Base-by-base conservation (phyloP, 92 coral and sea anemone species). In the Bergia sp. region DNA sequence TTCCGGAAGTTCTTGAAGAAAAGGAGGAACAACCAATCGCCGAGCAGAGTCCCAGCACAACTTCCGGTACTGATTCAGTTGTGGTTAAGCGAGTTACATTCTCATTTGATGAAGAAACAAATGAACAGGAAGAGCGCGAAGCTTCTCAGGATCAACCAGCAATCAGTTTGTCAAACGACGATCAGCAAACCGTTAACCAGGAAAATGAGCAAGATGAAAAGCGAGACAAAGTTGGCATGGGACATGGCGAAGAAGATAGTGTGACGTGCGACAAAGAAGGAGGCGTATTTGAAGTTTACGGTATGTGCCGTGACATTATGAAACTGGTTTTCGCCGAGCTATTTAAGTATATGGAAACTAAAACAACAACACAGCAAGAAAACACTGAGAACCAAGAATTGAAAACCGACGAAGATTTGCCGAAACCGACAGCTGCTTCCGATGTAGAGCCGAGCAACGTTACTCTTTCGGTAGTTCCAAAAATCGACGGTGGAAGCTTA, bases 61-160 rank as follows among this genome's bases (percentile, higher is more conserved):
- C 79, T 72, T 84, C 87, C 36, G 67, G 36, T 21, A 61, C 86
- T 37, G 79, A 23, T 50, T 47, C 10, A 23, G 21, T 37, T 45
- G 55, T 43, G 20, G 61, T 84, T 15, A 84, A 84, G 29, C 87
- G 87, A 7, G 87, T 84, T 71, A 84, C 87, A 7, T 84, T 84
- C 67, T 71, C 64, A 4, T 50, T 84, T 38, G 66, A 69, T 10
- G 76, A 82, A 47, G 78, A 83, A 69, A 71, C 49, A 42, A 65
- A 3, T 15, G 76, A 82, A 12, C 4, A 37, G 50, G 77, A 44
- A 71, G 77, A 49, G 36, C 15, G 64, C 7, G 66, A 43, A 9
- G 36, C 10, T 45, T 49, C 66, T 15, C 36, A 7, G 0, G 87
- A 69, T 16, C 87, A 84, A 29, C 77, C 78, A 71, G 65, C 21